These are phyloP conservation scores for Zygaena filipendulae DNA, from an alignment of 2,888 invertebrate species.

Conservation along the genomic window DNA sequence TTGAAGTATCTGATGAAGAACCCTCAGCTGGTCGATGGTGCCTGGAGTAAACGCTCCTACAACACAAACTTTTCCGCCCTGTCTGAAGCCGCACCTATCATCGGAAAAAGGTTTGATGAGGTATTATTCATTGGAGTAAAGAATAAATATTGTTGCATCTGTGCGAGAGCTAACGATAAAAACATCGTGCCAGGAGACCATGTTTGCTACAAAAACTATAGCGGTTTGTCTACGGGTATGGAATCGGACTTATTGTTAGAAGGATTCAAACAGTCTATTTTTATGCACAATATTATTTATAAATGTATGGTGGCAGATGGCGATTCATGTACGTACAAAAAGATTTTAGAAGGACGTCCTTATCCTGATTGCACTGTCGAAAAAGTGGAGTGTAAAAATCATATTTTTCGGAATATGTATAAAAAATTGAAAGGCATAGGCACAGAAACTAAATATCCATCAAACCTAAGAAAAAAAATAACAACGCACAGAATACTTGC, in stretches of 20 bases:
- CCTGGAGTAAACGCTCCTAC: constrained; percentile 16
- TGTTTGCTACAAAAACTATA: constrained; percentile 7
- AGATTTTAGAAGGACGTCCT: constrained; percentile 1
- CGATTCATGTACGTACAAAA: constrained; percentile 3
- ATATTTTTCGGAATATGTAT: constrained; percentile 1
- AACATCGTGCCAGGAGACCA: not conserved
- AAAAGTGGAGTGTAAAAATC: constrained; percentile 3
- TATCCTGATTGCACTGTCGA: not conserved
- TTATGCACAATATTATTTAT: constrained; percentile 4
- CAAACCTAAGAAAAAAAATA: not conserved
- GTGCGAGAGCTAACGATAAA: constrained; percentile 1
- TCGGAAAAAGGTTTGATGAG: not conserved
- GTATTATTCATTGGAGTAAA: constrained; percentile 5
- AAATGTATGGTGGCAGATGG: constrained; percentile 6
- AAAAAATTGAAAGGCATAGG: constrained; percentile 1
- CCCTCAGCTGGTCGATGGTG: constrained; percentile 18
- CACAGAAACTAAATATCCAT: constrained; percentile 1
- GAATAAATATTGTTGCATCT: constrained; percentile 10
- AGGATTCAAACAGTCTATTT: constrained; percentile 8
- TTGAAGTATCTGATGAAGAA: too few relatives aligned
- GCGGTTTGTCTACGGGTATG: constrained; percentile 6
- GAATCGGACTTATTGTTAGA: constrained; percentile 2
- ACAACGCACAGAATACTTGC: not conserved
- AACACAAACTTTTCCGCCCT: constrained; percentile 11
- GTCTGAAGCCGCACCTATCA: constrained; percentile 1